Evolutionary conservation across 2,888 invertebrate genomes (phyloP).

Genomic region (Polydrusus tereticollis): DNA sequence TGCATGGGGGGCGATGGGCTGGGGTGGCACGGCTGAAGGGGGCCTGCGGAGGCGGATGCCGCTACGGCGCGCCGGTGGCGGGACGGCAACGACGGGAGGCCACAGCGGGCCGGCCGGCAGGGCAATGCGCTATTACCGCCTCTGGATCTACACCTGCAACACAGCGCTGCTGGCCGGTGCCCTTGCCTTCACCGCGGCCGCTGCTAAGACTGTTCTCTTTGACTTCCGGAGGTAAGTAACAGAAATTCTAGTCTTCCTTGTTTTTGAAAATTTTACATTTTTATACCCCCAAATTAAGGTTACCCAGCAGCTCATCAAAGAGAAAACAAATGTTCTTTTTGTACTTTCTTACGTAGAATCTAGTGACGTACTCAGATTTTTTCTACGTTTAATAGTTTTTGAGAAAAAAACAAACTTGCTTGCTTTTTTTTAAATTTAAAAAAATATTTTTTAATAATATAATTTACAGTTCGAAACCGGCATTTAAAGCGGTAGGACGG

Average conservation of each 20-base stretch:
- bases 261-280: too few species aligned
- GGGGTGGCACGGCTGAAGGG: conserved; percentile 65
- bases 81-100: conserved; percentile 70
- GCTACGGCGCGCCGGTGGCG: conserved; percentile 70
- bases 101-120: conserved; percentile 62
- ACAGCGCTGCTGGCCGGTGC: conserved; percentile 87
- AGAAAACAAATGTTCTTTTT: too few species aligned
- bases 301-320: too few species aligned
- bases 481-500: too few species aligned
- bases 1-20: conserved; percentile 70
- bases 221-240: conserved; percentile 71
- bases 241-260: neutral
- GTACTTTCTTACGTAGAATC: too few species aligned
- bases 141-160: conserved; percentile 86
- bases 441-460: too few species aligned
- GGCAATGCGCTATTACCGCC: conserved; percentile 86
- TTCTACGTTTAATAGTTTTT: too few species aligned
- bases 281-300: too few species aligned
- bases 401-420: too few species aligned
- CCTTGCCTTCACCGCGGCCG: conserved; percentile 83
- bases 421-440: too few species aligned
- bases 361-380: too few species aligned
- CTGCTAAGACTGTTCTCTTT: conserved; percentile 77
- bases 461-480: too few species aligned
- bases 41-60: conserved; percentile 68